These are phyloP conservation scores for Bimastos eiseni DNA, from an alignment of 2,888 invertebrate genomes.

Conservation along the genomic window DNA sequence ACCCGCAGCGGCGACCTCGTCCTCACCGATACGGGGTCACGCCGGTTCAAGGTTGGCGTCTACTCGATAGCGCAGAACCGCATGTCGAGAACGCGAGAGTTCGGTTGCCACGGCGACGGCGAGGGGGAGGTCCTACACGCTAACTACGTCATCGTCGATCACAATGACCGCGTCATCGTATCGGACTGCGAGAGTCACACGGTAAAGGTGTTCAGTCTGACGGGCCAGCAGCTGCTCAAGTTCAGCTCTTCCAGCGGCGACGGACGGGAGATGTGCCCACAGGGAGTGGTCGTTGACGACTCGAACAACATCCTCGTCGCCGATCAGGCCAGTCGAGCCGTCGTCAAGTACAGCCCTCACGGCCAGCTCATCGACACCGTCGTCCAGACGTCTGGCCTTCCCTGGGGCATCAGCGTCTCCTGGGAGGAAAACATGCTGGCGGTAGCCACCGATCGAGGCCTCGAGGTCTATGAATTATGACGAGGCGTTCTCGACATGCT, in stretches of 20 bases:
- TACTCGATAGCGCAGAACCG: neutral
- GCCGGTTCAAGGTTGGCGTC: conserved; percentile 32
- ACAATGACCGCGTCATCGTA: conserved; percentile 37
- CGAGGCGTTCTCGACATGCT: no score
- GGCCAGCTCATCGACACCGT: conserved; percentile 35
- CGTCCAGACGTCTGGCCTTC: conserved; percentile 27
- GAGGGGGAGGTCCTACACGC: conserved; percentile 34
- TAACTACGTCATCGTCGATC: conserved; percentile 40
- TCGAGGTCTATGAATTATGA: conserved; percentile 36
- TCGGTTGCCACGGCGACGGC: conserved; percentile 33
- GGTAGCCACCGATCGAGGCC: conserved; percentile 32
- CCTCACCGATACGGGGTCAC: conserved; percentile 36
- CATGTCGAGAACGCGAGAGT: conserved; percentile 32
- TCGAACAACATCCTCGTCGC: conserved; percentile 39
- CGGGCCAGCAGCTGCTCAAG: conserved; percentile 36
- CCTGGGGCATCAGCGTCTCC: conserved; percentile 34
- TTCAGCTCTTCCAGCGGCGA: conserved; percentile 34
- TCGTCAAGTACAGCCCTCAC: conserved; percentile 34
- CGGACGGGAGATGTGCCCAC: conserved; percentile 33
- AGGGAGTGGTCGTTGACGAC: conserved; percentile 38
- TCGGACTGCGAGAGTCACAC: conserved; percentile 37
- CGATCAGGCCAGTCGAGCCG: conserved; percentile 35
- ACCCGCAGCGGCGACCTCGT: conserved; percentile 37
- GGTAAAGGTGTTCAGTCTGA: conserved; percentile 36
- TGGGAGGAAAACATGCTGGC: conserved; percentile 31